Evolutionary conservation across 1,140 invertebrate species (phyloP).

Genomic region (Rhopalosiphum padi): DNA sequence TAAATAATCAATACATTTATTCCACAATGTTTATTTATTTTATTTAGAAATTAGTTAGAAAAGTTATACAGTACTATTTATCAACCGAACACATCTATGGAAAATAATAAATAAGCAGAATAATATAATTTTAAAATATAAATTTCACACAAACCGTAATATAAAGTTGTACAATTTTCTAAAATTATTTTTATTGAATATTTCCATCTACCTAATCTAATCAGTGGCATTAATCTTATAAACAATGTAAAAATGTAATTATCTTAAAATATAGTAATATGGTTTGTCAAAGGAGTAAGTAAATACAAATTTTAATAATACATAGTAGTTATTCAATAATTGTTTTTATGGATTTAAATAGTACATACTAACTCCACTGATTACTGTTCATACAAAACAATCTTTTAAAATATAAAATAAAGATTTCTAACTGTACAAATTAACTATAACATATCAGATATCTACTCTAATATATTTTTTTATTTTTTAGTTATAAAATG

Average conservation of each 20-base stretch:
- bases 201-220: not conserved
- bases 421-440: too few species aligned
- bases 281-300: not conserved
- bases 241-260: not conserved
- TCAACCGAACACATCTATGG: not conserved
- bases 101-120: not conserved
- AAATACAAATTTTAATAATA: not conserved
- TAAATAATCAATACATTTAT: too few species aligned
- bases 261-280: not conserved
- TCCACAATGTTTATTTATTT: too few species aligned
- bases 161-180: not conserved
- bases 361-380: too few species aligned
- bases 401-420: too few species aligned
- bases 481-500: not conserved
- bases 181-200: too few species aligned
- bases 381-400: too few species aligned
- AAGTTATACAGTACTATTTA: too few species aligned
- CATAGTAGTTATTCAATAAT: too few species aligned
- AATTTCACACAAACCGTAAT: not conserved
- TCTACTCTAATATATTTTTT: not conserved
- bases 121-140: not conserved
- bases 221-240: not conserved
- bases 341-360: too few species aligned
- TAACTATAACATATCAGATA: not conserved
- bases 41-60: too few species aligned